Conservation (phyloP, 2,888 invertebrate genomes). For the Allacma fusca region DNA sequence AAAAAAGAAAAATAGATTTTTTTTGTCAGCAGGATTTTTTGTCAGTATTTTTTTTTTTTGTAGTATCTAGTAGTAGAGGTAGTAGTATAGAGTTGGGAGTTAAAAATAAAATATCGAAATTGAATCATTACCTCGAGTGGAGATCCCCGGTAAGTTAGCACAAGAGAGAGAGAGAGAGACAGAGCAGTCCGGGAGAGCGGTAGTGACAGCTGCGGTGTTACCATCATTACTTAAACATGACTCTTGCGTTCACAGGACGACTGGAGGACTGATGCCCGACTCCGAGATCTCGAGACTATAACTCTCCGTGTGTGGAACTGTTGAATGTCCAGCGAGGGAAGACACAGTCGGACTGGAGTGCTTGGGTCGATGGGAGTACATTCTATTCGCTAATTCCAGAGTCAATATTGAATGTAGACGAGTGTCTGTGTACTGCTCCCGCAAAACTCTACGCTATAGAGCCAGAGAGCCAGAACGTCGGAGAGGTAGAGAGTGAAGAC, state of each 20-base stretch:
- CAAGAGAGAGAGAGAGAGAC: not conserved
- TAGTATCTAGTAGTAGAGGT: not conserved
- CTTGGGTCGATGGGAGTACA: slow-evolving; percentile 7
- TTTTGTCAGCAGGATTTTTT: not conserved
- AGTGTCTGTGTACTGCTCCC: not conserved
- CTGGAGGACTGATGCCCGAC: not conserved
- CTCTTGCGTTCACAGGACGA: slow-evolving; percentile 7
- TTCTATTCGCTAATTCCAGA: slow-evolving; percentile 16
- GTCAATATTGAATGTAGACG: slow-evolving; percentile 1
- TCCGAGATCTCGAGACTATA: not conserved
- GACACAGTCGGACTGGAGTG: not conserved
- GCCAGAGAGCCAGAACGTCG: not conserved
- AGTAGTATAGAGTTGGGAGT: not conserved
- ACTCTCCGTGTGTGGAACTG: slow-evolving; percentile 6
- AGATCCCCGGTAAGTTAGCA: slow-evolving; percentile 20
- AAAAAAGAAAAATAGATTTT: not conserved
- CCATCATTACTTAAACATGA: slow-evolving; percentile 24
- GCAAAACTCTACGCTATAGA: not conserved
- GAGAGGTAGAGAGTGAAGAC: not conserved
- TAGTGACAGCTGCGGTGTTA: slow-evolving; percentile 21
- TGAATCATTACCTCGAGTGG: not conserved
- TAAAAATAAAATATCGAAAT: not conserved
- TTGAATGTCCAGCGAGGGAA: slow-evolving; percentile 26
- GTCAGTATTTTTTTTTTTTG: not conserved
- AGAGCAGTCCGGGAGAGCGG: not conserved